Evolutionary conservation across 2,797 vertebrate species (phyloP).

Genomic region (Manis crassicaudata): DNA sequence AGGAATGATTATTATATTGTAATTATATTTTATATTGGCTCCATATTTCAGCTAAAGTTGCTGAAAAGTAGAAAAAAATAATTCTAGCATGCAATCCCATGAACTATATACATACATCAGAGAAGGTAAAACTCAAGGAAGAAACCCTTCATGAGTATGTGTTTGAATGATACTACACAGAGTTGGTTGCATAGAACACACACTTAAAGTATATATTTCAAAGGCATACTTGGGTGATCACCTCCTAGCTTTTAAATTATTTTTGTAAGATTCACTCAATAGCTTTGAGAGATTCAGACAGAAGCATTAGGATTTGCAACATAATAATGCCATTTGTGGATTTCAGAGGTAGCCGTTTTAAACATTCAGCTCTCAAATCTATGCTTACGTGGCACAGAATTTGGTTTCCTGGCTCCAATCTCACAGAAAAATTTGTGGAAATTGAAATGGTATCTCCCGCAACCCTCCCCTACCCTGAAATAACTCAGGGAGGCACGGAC

Average conservation of each 20-base stretch:
- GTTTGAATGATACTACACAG: not conserved
- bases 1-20: constrained; percentile 66
- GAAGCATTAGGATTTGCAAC: not conserved
- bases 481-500: too few species aligned
- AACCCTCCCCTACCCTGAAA: too few species aligned
- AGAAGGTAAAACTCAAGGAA: not conserved
- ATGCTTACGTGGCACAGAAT: not conserved
- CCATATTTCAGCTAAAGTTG: constrained; percentile 72
- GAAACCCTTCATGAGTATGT: not conserved
- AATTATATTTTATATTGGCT: constrained; percentile 68
- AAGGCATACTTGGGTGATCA: not conserved
- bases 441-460: not conserved
- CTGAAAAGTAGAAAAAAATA: constrained; percentile 62
- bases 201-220: not conserved
- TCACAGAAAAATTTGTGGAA: not conserved
- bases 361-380: not conserved
- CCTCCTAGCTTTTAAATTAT: not conserved
- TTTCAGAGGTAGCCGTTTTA: not conserved
- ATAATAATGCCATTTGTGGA: not conserved
- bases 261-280: constrained; percentile 24
- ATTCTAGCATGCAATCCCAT: constrained; percentile 31
- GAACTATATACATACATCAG: not conserved
- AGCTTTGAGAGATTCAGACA: not conserved
- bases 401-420: not conserved
- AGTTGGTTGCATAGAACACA: not conserved